These are phyloP conservation scores for Hypena proboscidalis DNA, from an alignment of 2,888 invertebrate genomes.

Conservation along the genomic window DNA sequence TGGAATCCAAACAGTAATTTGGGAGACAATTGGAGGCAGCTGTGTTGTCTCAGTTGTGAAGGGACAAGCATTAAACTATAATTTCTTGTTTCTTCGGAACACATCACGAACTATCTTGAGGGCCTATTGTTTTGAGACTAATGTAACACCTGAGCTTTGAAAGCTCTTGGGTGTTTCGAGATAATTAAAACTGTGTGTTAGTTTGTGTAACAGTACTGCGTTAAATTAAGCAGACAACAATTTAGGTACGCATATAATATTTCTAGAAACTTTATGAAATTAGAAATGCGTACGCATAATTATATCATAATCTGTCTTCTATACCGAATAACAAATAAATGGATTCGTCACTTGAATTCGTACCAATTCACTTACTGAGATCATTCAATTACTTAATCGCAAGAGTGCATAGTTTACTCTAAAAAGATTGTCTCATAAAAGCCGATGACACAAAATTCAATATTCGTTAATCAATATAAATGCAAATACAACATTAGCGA, in stretches of 20 bases:
- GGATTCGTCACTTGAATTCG: too few relatives aligned
- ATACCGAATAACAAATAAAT: too few relatives aligned
- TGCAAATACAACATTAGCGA: constrained; percentile 9
- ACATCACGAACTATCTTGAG: constrained; percentile 36
- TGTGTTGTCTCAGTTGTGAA: constrained; percentile 54
- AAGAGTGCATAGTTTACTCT: too few relatives aligned
- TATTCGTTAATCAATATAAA: constrained; percentile 16
- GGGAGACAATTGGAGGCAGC: constrained; percentile 74
- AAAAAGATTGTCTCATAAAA: too few relatives aligned
- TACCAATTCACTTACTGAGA: too few relatives aligned
- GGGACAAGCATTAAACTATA: constrained; percentile 75
- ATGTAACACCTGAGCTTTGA: constrained; percentile 12
- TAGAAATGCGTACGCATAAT: too few relatives aligned
- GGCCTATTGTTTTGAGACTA: constrained; percentile 9
- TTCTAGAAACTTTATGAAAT: too few relatives aligned
- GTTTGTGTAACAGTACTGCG: too few relatives aligned
- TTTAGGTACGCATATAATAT: too few relatives aligned
- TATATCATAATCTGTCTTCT: too few relatives aligned
- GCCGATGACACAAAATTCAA: constrained; percentile 5
- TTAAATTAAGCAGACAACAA: too few relatives aligned
- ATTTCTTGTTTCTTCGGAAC: constrained; percentile 66
- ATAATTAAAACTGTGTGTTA: background rate
- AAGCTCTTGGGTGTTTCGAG: background rate
- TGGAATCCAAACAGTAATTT: constrained; percentile 82
- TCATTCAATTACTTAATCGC: too few relatives aligned